Conservation (phyloP, 2,888 invertebrate genomes). For the Nyleta sp. region DNA sequence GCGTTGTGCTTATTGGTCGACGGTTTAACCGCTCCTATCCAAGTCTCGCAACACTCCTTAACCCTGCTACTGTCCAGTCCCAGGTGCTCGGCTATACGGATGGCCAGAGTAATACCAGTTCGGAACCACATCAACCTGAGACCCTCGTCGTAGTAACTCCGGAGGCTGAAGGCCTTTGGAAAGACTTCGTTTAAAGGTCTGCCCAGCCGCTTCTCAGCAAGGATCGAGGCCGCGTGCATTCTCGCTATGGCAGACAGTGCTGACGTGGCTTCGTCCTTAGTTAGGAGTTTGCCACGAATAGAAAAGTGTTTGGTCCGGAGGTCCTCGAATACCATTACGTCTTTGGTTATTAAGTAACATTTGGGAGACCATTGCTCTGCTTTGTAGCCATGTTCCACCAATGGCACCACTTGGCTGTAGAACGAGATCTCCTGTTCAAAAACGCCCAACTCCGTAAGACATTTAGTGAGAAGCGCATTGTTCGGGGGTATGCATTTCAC, state of each 20-base stretch:
- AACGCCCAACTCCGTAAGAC: conserved; percentile 83
- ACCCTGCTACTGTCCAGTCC: conserved; percentile 49
- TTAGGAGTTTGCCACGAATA: conserved; percentile 64
- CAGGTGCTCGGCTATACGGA: conserved; percentile 70
- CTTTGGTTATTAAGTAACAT: conserved; percentile 75
- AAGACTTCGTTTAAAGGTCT: conserved; percentile 69
- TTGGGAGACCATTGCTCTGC: conserved; percentile 75
- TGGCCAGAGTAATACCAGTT: conserved; percentile 22
- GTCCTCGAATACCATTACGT: conserved; percentile 81
- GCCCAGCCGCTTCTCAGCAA: conserved; percentile 73
- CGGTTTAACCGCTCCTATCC: conserved; percentile 43
- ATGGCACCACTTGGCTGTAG: conserved; percentile 81
- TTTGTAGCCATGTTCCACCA: conserved; percentile 74
- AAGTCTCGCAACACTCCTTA: conserved; percentile 29
- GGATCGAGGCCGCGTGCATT: conserved; percentile 76
- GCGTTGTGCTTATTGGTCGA: conserved; percentile 77
- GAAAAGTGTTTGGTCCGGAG: conserved; percentile 74
- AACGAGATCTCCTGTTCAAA: conserved; percentile 83
- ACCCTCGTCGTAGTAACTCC: conserved; percentile 63
- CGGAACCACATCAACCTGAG: conserved; percentile 45
- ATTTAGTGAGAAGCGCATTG: conserved; percentile 83
- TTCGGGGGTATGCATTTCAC: conserved; percentile 85
- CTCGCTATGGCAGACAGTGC: conserved; percentile 73
- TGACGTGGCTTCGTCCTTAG: conserved; percentile 69
- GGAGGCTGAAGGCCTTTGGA: conserved; percentile 68